Evolutionary conservation across 2,888 invertebrate genomes (phyloP), one percentile per base, ranked within the genome.

Genomic region (Notodonta dromedarius): DNA sequence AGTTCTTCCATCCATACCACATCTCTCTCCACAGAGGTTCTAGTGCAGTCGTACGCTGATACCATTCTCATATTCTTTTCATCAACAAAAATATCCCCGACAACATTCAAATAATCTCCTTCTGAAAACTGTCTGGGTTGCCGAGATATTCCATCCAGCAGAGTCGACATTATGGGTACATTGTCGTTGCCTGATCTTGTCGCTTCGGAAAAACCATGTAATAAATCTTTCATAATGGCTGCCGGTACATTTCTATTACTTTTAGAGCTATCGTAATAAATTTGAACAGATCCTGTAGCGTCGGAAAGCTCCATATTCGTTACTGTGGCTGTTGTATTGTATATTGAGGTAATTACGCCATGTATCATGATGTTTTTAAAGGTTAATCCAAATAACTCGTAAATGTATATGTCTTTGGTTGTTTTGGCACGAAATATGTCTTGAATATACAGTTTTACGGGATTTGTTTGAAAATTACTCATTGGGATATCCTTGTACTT

Each of bases 291-390:
- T 2, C 89, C 93, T 2, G 93, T 92, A 0, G 90, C 83, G 69
- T 93, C 93, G 44, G 87, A 89, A 6, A 93, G 63, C 76, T 93
- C 91, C 35, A 91, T 73, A 69, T 91, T 89, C 0, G 80, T 83
- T 5, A 80, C 48, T 32, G 64, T 77, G 24, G 58, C 69, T 24
- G 74, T 77, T 52, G 72, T 81, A 69, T 90, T 91, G 73, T 85
- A 87, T 55, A 89, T 71, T 32, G 87, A 76, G 6, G 92, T 93
- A 11, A 91, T 77, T 6, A 91, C 84, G 0, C 93, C 93, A 39
- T 93, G 90, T 60, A 93, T 79, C 86, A 87, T 90, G 11, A 92
- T 70, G 63, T 93, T 93, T 77, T 93, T 93, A 70, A 93, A 92
- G 59, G 79, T 84, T 12, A 86, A 54, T 0, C 85, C 85, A 57